These are phyloP conservation scores for Cephus nigrinus DNA, from an alignment of 2,888 invertebrate species.

Conservation along the genomic window DNA sequence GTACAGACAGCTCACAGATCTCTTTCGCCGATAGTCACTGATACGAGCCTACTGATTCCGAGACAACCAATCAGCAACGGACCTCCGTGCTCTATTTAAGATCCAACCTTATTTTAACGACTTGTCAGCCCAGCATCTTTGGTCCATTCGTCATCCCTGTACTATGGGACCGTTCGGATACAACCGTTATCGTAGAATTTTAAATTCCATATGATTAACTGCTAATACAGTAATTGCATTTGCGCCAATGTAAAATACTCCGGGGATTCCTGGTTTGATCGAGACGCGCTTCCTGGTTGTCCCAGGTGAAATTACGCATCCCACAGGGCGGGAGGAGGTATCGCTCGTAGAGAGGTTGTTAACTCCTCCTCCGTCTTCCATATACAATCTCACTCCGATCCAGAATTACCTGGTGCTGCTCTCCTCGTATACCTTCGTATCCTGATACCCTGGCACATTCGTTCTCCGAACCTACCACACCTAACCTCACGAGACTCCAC, in stretches of 20 bases:
- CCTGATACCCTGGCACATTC: background rate
- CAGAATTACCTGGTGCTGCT: constrained; percentile 27
- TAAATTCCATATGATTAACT: no score
- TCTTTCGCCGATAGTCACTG: constrained; percentile 49
- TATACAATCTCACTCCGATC: constrained; percentile 13
- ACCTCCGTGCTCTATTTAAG: constrained; percentile 42
- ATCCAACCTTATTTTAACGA: constrained; percentile 49
- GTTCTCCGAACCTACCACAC: background rate
- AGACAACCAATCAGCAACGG: background rate
- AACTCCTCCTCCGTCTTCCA: constrained; percentile 28
- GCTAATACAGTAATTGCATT: no score
- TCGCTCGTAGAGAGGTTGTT: constrained; percentile 37
- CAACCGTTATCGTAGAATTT: no score
- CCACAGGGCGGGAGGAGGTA: constrained; percentile 30
- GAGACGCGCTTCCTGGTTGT: constrained; percentile 43
- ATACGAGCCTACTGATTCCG: constrained; percentile 24
- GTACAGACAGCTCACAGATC: constrained; percentile 34
- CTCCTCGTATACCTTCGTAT: no score
- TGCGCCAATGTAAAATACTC: no score
- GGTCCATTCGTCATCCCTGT: constrained; percentile 41
- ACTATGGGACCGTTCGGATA: no score
- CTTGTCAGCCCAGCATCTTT: constrained; percentile 41
- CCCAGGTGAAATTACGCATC: constrained; percentile 53
- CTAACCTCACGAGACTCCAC: background rate
- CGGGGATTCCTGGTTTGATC: no score